phyloP scores from a whole-genome alignment of 2,113 vertebrate genomes.

The Boleophthalmus pectinirostris region DNA sequence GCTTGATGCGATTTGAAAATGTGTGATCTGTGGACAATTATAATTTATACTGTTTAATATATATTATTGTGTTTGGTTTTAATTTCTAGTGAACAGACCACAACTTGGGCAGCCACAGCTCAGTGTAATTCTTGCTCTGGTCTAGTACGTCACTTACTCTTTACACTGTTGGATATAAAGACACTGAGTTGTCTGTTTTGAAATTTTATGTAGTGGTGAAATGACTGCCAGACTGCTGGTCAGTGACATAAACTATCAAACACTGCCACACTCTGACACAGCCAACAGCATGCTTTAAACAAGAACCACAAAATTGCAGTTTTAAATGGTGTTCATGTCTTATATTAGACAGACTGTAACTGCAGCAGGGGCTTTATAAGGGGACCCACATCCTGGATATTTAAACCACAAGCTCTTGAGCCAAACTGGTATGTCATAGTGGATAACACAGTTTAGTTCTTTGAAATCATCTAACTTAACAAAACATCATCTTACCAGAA shows the following conservation, averaged over 20 bases:
- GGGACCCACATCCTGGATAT: constrained; percentile 52
- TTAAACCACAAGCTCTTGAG: constrained; percentile 47
- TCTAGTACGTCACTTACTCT: not conserved
- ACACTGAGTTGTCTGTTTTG: constrained; percentile 36
- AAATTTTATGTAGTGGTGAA: constrained; percentile 30
- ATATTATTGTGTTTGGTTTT: too few species aligned
- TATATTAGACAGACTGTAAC: constrained; percentile 50
- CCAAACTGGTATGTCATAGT: constrained; percentile 54
- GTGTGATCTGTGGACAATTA: too few species aligned
- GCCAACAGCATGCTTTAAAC: constrained; percentile 1
- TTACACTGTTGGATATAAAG: not conserved
- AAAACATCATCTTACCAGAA: not conserved
- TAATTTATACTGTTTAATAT: too few species aligned
- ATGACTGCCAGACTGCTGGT: constrained; percentile 38
- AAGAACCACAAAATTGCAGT: constrained; percentile 52
- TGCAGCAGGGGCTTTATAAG: constrained; percentile 53
- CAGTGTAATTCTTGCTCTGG: not conserved
- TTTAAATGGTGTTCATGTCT: constrained; percentile 47
- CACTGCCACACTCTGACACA: constrained; percentile 17
- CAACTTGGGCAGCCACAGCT: not conserved
- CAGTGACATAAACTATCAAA: constrained; percentile 39
- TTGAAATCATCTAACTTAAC: constrained; percentile 34
- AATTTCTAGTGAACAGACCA: not conserved
- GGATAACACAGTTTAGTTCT: constrained; percentile 50
- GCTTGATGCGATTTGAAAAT: too few species aligned